phyloP scores from a whole-genome alignment of 2,797 vertebrate genomes.

The Spinus olivaceus region DNA sequence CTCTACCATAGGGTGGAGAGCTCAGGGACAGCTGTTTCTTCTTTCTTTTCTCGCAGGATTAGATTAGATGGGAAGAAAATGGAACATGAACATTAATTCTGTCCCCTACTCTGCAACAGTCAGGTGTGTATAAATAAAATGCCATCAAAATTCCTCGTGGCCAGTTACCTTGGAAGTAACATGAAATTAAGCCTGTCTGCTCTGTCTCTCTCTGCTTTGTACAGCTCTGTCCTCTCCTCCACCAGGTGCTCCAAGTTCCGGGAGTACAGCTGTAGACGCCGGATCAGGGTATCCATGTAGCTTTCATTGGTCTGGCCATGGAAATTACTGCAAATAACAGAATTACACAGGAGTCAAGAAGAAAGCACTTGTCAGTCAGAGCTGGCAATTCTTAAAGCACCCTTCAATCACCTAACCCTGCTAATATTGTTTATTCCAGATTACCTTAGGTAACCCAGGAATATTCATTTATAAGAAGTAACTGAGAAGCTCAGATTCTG shows the following conservation, averaged over 20 bases:
- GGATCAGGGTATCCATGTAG: constrained; percentile 97
- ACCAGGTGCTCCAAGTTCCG: constrained; percentile 93
- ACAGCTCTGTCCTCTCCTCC: constrained; percentile 91
- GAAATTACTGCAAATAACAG: constrained; percentile 77
- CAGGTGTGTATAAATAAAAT: not conserved
- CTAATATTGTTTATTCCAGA: not conserved
- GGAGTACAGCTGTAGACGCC: constrained; percentile 93
- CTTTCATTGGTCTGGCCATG: constrained; percentile 90
- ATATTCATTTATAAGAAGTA: not conserved
- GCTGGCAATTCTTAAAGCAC: not conserved
- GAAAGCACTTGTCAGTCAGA: not conserved
- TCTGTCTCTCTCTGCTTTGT: constrained; percentile 93
- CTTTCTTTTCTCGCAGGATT: not conserved
- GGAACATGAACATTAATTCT: not conserved
- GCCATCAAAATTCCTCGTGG: not conserved
- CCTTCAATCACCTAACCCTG: not conserved
- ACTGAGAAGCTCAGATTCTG: not conserved
- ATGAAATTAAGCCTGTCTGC: constrained; percentile 93
- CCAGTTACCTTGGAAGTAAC: constrained; percentile 88
- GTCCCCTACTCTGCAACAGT: not conserved
- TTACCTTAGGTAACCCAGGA: not conserved
- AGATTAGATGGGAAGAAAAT: not conserved
- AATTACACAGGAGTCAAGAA: not conserved
- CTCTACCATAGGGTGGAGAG: not conserved
- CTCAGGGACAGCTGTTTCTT: not conserved